A percentile compares a stretch with the other conserved stretches of the same genome.
Evolutionary conservation across 2,113 vertebrate genomes (phyloP).

Genomic region (Euleptes europaea): DNA sequence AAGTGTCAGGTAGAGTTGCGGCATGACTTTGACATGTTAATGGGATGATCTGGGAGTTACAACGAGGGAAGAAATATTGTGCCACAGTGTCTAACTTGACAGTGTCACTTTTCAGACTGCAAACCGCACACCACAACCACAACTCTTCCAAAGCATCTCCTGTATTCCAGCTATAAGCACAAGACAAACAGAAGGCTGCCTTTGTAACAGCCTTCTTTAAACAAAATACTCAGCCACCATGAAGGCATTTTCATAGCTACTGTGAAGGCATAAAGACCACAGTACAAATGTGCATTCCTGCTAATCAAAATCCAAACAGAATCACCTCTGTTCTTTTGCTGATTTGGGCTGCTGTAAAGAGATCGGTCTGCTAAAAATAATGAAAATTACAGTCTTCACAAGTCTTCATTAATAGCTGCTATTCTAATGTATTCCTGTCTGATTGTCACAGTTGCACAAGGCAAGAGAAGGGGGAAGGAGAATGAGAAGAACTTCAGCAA

Average conservation of each 20-base stretch:
- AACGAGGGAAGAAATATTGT: background rate
- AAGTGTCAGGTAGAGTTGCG: background rate
- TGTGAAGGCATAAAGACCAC: background rate
- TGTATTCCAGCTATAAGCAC: background rate
- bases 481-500: too few species aligned
- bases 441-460: too few species aligned
- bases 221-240: background rate
- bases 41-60: background rate
- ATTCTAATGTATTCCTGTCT: too few species aligned
- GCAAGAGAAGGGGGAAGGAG: too few species aligned
- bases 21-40: constrained; percentile 13
- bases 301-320: too few species aligned
- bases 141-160: background rate
- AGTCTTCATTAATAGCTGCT: too few species aligned
- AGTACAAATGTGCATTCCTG: background rate
- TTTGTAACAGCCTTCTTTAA: background rate
- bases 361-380: too few species aligned
- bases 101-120: background rate
- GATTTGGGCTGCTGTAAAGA: too few species aligned
- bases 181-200: background rate
- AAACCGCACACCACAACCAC: background rate
- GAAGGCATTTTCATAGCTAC: background rate
- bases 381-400: too few species aligned
- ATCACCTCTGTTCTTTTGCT: too few species aligned
- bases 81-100: background rate